phyloP scores from a whole-genome alignment of 2,888 invertebrate genomes.

The Leucophora obtusa region DNA sequence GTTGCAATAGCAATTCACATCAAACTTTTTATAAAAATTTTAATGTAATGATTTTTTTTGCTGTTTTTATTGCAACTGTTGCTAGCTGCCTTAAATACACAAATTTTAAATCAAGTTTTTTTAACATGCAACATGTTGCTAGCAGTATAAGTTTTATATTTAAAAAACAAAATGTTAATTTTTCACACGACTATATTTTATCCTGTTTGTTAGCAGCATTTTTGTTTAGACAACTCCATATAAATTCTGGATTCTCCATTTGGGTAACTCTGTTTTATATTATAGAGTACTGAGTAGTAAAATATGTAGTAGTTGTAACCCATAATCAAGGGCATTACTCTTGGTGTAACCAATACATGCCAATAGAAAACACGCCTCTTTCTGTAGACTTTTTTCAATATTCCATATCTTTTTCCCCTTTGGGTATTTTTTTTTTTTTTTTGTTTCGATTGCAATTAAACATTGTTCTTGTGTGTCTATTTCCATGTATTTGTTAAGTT shows the following conservation, averaged over 20 bases:
- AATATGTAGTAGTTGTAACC: background rate
- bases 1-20: background rate
- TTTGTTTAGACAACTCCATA: no score
- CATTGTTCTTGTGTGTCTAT: slow-evolving; percentile 4
- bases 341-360: slow-evolving; percentile 6
- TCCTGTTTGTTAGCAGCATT: no score
- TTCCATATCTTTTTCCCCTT: slow-evolving; percentile 35
- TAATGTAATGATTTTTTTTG: background rate
- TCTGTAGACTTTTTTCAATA: slow-evolving; percentile 6
- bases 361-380: slow-evolving; percentile 45
- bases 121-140: no score
- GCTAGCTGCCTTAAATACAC: background rate
- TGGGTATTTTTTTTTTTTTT: slow-evolving; percentile 15
- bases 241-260: background rate
- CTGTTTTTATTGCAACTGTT: background rate
- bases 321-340: slow-evolving; percentile 55
- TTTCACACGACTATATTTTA: background rate
- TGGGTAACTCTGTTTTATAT: background rate
- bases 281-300: background rate
- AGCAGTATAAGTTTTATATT: no score
- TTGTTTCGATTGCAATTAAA: background rate
- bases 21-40: background rate
- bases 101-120: background rate
- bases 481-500: background rate
- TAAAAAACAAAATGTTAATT: background rate